A percentile compares a stretch with the other conserved stretches of the same genome.
These are phyloP conservation scores for Catocala fraxini DNA, from an alignment of 2,888 invertebrate genomes.

Conservation along the genomic window DNA sequence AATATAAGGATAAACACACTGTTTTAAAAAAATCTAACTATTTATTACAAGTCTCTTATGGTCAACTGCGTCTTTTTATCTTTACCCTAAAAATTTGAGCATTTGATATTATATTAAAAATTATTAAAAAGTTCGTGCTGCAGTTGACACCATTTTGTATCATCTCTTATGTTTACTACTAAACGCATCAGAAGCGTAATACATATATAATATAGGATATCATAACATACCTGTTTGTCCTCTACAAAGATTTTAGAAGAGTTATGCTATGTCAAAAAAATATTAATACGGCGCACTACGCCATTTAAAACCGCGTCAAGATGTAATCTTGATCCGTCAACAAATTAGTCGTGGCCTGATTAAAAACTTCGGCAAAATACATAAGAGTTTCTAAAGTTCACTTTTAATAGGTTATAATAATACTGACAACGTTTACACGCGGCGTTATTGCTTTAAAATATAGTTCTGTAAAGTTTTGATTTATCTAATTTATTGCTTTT, in stretches of 20 bases:
- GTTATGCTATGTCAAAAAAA: conserved; percentile 1
- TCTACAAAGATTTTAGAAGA: not conserved
- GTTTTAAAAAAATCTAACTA: conserved; percentile 8
- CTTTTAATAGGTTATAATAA: conserved; percentile 18
- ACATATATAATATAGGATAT: too few relatives aligned
- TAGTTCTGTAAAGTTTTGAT: conserved; percentile 6
- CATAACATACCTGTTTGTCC: too few relatives aligned
- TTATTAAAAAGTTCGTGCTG: too few relatives aligned
- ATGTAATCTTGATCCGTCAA: conserved; percentile 8
- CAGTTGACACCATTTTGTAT: too few relatives aligned
- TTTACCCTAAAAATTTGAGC: too few relatives aligned
- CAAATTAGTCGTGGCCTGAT: conserved; percentile 14
- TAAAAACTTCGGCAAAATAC: conserved; percentile 16
- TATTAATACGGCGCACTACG: conserved; percentile 10
- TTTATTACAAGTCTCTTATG: too few relatives aligned
- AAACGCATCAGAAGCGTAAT: too few relatives aligned
- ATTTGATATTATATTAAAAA: too few relatives aligned
- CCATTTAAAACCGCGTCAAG: conserved; percentile 12
- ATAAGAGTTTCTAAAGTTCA: conserved; percentile 11
- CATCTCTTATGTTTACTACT: too few relatives aligned
- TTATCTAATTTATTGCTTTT: not conserved
- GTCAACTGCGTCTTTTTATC: too few relatives aligned
- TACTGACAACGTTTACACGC: conserved; percentile 8
- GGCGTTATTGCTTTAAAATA: conserved; percentile 18
- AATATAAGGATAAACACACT: conserved; percentile 27